Conservation (phyloP, 2,888 invertebrate genomes). For the Liodrosophila aerea region DNA sequence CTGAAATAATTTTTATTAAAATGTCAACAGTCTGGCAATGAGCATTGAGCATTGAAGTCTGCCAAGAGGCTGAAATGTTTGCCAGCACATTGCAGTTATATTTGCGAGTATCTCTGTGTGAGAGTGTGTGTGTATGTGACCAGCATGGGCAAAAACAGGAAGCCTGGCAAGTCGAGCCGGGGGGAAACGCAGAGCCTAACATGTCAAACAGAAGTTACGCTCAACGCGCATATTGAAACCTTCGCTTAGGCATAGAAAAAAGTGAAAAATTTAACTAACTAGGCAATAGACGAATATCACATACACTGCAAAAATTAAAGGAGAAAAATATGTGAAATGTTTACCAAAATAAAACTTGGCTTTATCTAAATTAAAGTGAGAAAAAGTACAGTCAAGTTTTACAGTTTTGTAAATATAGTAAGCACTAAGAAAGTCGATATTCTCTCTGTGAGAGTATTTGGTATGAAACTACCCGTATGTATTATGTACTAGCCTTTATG, state of each 20-base stretch:
- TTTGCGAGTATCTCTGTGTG: neutral
- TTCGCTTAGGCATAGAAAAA: slow-evolving; percentile 6
- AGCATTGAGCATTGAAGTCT: slow-evolving; percentile 70
- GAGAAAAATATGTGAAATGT: too few relatives aligned
- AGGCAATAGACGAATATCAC: neutral
- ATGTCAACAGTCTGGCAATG: slow-evolving; percentile 77
- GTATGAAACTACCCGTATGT: too few relatives aligned
- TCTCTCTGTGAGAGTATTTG: too few relatives aligned
- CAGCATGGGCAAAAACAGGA: neutral
- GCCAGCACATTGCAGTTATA: slow-evolving; percentile 60
- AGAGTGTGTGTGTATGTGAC: slow-evolving; percentile 1
- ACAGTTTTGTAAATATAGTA: too few relatives aligned
- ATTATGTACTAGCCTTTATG: too few relatives aligned
- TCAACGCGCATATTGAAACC: slow-evolving; percentile 11
- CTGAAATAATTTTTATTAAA: slow-evolving; percentile 74
- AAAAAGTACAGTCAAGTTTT: too few relatives aligned
- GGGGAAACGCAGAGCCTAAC: slow-evolving; percentile 17
- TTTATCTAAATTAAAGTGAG: too few relatives aligned
- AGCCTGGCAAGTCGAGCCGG: slow-evolving; percentile 5
- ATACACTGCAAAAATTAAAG: slow-evolving; percentile 4
- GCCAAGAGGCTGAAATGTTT: slow-evolving; percentile 67
- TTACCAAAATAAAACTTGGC: too few relatives aligned
- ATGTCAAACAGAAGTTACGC: slow-evolving; percentile 36
- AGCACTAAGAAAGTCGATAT: too few relatives aligned
- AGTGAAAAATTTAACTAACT: neutral